phyloP scores from a whole-genome alignment of 1,140 invertebrate genomes.

The Pseudachorutes palmiensis region DNA sequence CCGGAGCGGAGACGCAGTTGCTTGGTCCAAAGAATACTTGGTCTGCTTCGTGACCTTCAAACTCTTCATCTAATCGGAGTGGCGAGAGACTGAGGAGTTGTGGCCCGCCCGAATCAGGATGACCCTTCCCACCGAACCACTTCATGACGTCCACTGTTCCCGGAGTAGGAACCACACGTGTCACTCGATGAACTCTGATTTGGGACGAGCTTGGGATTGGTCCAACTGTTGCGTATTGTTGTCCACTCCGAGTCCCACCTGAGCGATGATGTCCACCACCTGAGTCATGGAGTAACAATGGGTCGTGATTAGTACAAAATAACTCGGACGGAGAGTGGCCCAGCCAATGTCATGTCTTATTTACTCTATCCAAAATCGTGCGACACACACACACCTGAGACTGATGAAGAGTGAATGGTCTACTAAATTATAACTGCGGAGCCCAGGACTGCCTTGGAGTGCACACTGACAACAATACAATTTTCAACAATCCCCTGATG shows the following conservation, averaged over 20 bases:
- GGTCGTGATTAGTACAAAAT: neutral
- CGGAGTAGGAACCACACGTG: neutral
- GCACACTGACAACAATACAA: neutral
- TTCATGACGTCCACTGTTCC: slow-evolving; percentile 39
- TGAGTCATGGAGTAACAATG: neutral
- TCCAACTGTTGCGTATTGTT: neutral
- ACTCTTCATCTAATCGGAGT: slow-evolving; percentile 42
- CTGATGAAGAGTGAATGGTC: neutral
- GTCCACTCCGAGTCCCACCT: neutral
- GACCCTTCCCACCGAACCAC: slow-evolving; percentile 34
- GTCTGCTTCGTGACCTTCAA: slow-evolving; percentile 20
- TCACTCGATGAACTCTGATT: neutral
- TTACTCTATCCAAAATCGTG: neutral
- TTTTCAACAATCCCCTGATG: neutral
- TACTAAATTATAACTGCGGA: neutral
- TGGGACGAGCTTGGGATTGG: neutral
- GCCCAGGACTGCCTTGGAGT: no score
- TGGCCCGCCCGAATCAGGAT: slow-evolving; percentile 51
- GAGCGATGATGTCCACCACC: neutral
- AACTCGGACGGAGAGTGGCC: neutral
- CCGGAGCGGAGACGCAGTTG: slow-evolving; percentile 23
- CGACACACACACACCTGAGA: neutral
- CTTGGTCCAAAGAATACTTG: slow-evolving; percentile 27
- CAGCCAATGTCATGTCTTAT: neutral
- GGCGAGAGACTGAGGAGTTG: slow-evolving; percentile 60